These are phyloP conservation scores for Falco naumanni DNA, from an alignment of 2,797 vertebrate species.

Conservation along the genomic window DNA sequence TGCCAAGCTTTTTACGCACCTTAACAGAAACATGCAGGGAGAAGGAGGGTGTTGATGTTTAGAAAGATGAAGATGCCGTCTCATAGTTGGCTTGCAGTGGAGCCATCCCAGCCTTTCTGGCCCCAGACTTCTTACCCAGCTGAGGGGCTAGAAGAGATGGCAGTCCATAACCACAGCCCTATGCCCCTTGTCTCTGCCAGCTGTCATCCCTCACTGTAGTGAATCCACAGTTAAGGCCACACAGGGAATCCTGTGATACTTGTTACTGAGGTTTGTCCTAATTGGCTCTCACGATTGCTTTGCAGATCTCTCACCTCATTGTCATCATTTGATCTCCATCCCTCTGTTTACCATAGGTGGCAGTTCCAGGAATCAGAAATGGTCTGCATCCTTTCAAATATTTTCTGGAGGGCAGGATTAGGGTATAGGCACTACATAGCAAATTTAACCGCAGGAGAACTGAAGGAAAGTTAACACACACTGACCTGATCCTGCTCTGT, in stretches of 20 bases:
- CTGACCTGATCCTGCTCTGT: neutral
- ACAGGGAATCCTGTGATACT: neutral
- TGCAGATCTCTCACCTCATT: neutral
- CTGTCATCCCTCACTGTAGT: neutral
- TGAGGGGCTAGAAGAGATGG: neutral
- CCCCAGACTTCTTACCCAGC: neutral
- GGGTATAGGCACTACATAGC: neutral
- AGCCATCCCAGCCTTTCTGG: neutral
- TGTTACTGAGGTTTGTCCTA: neutral
- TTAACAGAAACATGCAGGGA: neutral
- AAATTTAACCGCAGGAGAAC: neutral
- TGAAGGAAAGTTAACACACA: neutral
- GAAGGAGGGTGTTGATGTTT: neutral
- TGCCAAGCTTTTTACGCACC: neutral
- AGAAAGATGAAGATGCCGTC: neutral
- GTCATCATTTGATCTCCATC: neutral
- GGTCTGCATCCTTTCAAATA: neutral
- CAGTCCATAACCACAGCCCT: neutral
- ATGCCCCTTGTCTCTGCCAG: neutral
- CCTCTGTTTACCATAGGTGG: neutral
- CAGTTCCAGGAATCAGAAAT: neutral
- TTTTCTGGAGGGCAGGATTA: neutral
- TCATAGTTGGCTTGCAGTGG: neutral
- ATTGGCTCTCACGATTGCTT: rapidly evolving
- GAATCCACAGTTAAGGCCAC: neutral